Evolutionary conservation across 1,140 invertebrate species (phyloP).

Genomic region (Bursaphelenchus mucronatus): DNA sequence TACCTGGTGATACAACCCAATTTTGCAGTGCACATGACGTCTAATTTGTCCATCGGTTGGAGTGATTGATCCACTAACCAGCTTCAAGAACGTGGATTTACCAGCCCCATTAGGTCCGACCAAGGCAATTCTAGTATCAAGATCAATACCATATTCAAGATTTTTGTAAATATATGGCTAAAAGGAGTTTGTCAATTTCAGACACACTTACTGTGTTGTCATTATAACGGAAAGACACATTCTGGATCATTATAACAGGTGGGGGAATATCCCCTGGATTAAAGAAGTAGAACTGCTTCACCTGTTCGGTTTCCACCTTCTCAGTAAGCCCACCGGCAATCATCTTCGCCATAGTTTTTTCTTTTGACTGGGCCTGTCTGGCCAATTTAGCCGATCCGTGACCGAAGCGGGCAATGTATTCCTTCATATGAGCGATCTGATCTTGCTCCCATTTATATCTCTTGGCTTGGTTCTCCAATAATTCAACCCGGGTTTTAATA

Average conservation of each 20-base stretch:
- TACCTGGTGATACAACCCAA: slow-evolving; percentile 91
- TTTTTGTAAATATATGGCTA: slow-evolving; percentile 91
- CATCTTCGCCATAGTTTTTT: slow-evolving; percentile 98
- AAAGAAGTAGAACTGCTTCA: slow-evolving; percentile 75
- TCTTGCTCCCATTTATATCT: slow-evolving; percentile 99
- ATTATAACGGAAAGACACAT: slow-evolving; percentile 89
- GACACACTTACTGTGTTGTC: slow-evolving; percentile 67
- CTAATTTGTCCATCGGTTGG: slow-evolving; percentile 93
- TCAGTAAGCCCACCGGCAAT: slow-evolving; percentile 92
- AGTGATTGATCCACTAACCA: slow-evolving; percentile 87
- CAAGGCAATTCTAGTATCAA: slow-evolving; percentile 92
- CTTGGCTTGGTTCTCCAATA: slow-evolving; percentile 96
- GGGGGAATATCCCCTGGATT: slow-evolving; percentile 92
- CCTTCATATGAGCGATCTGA: slow-evolving; percentile 99
- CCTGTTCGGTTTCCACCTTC: slow-evolving; percentile 81
- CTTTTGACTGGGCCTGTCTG: slow-evolving; percentile 95
- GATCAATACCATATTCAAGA: slow-evolving; percentile 95
- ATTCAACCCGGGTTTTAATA: slow-evolving; percentile 81
- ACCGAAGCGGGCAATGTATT: slow-evolving; percentile 97
- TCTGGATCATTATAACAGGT: slow-evolving; percentile 97
- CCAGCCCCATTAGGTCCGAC: slow-evolving; percentile 98
- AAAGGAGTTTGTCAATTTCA: slow-evolving; percentile 26
- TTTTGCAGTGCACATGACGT: slow-evolving; percentile 91
- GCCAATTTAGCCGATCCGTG: slow-evolving; percentile 97
- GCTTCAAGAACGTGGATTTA: slow-evolving; percentile 91